Evolutionary conservation across 2,888 invertebrate species (phyloP).

Genomic region (Argyresthia albistria): DNA sequence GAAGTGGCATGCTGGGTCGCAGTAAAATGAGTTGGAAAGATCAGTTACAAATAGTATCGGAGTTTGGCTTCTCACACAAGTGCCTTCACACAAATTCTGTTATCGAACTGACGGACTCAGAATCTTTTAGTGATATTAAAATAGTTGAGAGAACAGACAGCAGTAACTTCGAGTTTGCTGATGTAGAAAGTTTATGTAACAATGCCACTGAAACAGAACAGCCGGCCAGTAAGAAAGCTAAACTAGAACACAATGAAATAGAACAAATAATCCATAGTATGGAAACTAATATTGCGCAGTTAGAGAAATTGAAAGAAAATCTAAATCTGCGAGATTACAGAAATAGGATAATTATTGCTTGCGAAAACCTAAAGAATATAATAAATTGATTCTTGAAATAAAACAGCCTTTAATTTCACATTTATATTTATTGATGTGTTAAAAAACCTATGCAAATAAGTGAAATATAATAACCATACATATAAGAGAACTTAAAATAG

Average conservation of each 20-base stretch:
- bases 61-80: conserved; percentile 27
- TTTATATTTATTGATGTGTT: conserved; percentile 71
- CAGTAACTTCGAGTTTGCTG: conserved; percentile 42
- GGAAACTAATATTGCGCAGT: conserved; percentile 29
- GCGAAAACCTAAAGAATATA: conserved; percentile 38
- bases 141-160: conserved; percentile 4
- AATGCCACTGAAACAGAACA: conserved; percentile 28
- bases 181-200: conserved; percentile 38
- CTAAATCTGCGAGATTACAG: conserved; percentile 26
- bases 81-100: conserved; percentile 20
- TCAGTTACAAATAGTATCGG: conserved; percentile 14
- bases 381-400: conserved; percentile 35
- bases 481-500: conserved; percentile 47
- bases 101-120: conserved; percentile 7
- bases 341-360: conserved; percentile 30
- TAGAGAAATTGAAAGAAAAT: conserved; percentile 32
- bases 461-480: conserved; percentile 64
- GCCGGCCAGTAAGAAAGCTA: conserved; percentile 41
- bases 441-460: conserved; percentile 70
- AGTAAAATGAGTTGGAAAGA: conserved; percentile 15
- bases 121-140: not conserved
- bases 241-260: conserved; percentile 26
- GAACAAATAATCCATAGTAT: conserved; percentile 32
- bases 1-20: conserved; percentile 9
- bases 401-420: conserved; percentile 46